Evolutionary conservation across 1,140 invertebrate genomes (phyloP).

Genomic region (Parapsyche elsis): DNA sequence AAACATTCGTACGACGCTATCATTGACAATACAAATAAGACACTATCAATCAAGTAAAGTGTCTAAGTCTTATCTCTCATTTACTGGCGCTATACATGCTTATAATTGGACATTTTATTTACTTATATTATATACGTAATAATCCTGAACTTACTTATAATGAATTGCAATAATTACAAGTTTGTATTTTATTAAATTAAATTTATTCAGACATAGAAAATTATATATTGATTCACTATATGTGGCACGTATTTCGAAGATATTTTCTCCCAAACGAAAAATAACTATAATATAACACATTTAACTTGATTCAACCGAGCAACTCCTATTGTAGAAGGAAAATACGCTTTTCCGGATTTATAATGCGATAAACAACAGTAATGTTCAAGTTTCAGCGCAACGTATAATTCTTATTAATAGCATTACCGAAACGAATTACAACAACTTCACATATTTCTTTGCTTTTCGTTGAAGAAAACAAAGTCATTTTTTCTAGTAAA

Average conservation of each 20-base stretch:
- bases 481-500: not conserved
- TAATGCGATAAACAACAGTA: constrained; percentile 23
- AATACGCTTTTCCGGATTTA: constrained; percentile 20
- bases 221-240: not conserved
- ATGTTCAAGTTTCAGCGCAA: constrained; percentile 13
- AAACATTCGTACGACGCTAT: not conserved
- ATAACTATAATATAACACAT: no score
- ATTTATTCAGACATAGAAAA: not conserved
- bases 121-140: no score
- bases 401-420: constrained; percentile 21
- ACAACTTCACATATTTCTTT: constrained; percentile 21
- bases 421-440: constrained; percentile 21
- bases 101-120: no score
- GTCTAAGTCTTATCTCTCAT: constrained; percentile 4
- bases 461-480: not conserved
- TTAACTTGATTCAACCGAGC: no score
- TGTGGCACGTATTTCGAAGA: not conserved
- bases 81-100: not conserved
- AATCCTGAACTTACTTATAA: no score
- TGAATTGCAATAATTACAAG: not conserved
- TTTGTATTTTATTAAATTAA: not conserved
- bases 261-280: no score
- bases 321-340: not conserved
- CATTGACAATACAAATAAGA: constrained; percentile 1
- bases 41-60: not conserved